Conservation (phyloP, 2,888 invertebrate species). For the Boloria euphrosyne region DNA sequence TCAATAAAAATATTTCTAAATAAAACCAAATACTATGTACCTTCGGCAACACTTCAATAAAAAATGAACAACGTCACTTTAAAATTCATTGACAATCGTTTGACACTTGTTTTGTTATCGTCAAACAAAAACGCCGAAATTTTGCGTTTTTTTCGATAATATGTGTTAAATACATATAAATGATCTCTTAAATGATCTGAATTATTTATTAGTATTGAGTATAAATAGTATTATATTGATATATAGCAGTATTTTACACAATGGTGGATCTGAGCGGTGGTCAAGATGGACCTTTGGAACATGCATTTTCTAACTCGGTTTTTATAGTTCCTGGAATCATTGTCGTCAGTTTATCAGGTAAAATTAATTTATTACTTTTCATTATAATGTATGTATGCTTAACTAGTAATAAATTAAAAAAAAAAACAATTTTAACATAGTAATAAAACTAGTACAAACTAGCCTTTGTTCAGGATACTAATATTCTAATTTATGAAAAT, state of each 20-base stretch:
- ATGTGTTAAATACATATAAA: constrained; percentile 32
- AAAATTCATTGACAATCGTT: constrained; percentile 19
- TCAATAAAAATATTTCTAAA: neutral
- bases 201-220: constrained; percentile 34
- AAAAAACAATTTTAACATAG: too few relatives aligned
- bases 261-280: constrained; percentile 94
- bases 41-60: neutral
- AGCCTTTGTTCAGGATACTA: too few relatives aligned
- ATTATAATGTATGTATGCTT: too few relatives aligned
- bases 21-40: neutral
- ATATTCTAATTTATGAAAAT: too few relatives aligned
- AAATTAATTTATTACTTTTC: too few relatives aligned
- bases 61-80: constrained; percentile 2
- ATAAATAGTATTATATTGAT: constrained; percentile 51
- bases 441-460: too few relatives aligned
- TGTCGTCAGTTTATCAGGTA: constrained; percentile 90
- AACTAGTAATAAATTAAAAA: too few relatives aligned
- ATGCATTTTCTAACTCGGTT: constrained; percentile 93
- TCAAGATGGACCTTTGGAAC: constrained; percentile 90
- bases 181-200: constrained; percentile 46
- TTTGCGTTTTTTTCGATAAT: constrained; percentile 35
- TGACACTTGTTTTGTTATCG: constrained; percentile 39
- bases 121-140: constrained; percentile 36
- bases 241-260: constrained; percentile 58
- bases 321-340: constrained; percentile 93